Evolutionary conservation across 2,797 vertebrate genomes (phyloP).

Genomic region (Morus bassanus): DNA sequence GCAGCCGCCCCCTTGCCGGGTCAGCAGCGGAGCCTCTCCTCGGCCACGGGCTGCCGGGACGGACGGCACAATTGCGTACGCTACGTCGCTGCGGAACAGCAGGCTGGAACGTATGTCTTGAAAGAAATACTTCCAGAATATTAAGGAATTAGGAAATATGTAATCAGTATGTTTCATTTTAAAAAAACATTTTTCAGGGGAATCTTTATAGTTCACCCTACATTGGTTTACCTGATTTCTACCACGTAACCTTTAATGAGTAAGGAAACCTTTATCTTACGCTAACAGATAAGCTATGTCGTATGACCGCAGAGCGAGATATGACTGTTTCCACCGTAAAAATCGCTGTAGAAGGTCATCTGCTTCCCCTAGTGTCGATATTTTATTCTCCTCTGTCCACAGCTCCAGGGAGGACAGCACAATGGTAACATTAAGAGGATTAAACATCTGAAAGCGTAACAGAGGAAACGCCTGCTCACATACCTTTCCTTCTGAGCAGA

Average conservation of each 20-base stretch:
- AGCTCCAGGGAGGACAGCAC: slow-evolving; percentile 70
- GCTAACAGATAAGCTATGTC: slow-evolving; percentile 50
- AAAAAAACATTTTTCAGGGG: background rate
- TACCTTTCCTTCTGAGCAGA: background rate
- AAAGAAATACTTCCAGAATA: background rate
- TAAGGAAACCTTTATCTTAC: slow-evolving; percentile 28
- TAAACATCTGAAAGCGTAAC: slow-evolving; percentile 60
- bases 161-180: background rate
- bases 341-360: slow-evolving; percentile 56
- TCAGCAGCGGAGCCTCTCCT: background rate
- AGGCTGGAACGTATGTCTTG: background rate
- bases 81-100: fast-evolving
- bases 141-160: background rate
- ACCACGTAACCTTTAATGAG: fast-evolving
- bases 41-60: background rate
- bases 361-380: slow-evolving; percentile 16
- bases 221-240: background rate
- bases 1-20: background rate
- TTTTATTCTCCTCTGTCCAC: slow-evolving; percentile 66
- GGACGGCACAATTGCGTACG: fast-evolving
- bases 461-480: background rate
- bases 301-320: background rate
- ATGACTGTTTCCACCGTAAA: slow-evolving; percentile 48
- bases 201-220: background rate
- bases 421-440: slow-evolving; percentile 55